Evolutionary conservation across 2,113 vertebrate species (phyloP), one percentile per base, ranked within the genome.

Genomic region (Zosterops lateralis): DNA sequence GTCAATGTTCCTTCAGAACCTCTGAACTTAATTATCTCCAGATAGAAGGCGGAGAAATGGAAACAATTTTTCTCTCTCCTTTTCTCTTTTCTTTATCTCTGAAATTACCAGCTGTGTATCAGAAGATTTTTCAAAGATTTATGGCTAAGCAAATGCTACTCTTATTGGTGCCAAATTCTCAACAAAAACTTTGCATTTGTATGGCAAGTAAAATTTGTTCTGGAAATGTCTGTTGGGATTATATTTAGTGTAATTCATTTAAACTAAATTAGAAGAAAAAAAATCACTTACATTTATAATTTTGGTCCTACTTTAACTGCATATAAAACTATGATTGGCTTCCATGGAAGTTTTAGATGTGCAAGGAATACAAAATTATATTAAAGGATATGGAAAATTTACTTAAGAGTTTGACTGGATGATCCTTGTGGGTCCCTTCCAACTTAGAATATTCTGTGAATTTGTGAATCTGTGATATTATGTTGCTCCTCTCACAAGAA

Each of bases 1-100:
- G 66, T 58, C 84, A 79, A 15, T 79, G 81, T 47, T 91, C 54
- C 72, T 91, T 82, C 66, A 90, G 76, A 87, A 92, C 57, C 84
- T 84, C 75, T 92, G 89, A 95, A 96, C 81, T 93, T 92, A 84
- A 94, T 93, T 92, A 91, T 89, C 87, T 79, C n/a, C 60, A 87
- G 68, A 73, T 7, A 83, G 58, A 77, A 94, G 51, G 22, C 1
- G 22, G 56, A 90, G 19, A 92, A 92, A 88, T 36, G 21, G 82
- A 76, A 10, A 77, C 0, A 5, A 91, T 82, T 78, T 79, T 84
- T 84, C 58, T 81, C 60, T 53, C 58, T 78, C 42, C 44, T 74
- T 56, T 65, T 64, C 29, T 66, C 44, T 45, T 61, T n/a, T 71
- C 71, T 68, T 56, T 74, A 56, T 86, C 56, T 82, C 66, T 80